A percentile compares a stretch with the other conserved stretches of the same genome.
Evolutionary conservation across 2,797 vertebrate genomes (phyloP).

Genomic region (Spondyliosoma cantharus): DNA sequence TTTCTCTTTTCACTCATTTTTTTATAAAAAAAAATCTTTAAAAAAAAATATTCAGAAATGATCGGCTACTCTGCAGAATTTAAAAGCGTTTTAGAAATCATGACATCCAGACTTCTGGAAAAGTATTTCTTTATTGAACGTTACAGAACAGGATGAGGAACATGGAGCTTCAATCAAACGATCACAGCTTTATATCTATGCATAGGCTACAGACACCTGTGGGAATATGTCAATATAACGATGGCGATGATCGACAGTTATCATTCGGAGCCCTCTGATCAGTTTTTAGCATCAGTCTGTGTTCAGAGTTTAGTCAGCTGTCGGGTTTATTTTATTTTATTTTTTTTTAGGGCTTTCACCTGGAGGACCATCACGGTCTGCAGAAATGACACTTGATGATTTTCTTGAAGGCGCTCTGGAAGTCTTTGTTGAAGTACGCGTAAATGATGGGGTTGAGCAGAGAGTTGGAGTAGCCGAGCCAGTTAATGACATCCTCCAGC

Average conservation of each 20-base stretch:
- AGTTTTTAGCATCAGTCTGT: conserved; percentile 6
- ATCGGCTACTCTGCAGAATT: background rate
- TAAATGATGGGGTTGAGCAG: conserved; percentile 98
- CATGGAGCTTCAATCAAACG: conserved; percentile 62
- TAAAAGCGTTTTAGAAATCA: background rate
- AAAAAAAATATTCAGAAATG: background rate
- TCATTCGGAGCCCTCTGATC: conserved; percentile 25
- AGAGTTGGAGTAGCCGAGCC: conserved; percentile 98
- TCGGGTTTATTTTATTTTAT: background rate
- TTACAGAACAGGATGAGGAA: conserved; percentile 64
- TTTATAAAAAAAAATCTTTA: too few relatives aligned
- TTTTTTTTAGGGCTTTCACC: background rate
- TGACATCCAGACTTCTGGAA: conserved; percentile 20
- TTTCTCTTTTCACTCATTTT: background rate
- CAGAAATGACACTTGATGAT: conserved; percentile 97
- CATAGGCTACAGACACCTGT: conserved; percentile 63
- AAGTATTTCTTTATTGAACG: conserved; percentile 70
- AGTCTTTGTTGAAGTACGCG: conserved; percentile 99
- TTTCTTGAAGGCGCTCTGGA: conserved; percentile 98
- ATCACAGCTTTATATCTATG: conserved; percentile 72
- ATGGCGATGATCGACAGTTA: conserved; percentile 53
- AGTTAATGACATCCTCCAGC: conserved; percentile 93
- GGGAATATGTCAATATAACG: conserved; percentile 58
- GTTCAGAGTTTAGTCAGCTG: conserved; percentile 8
- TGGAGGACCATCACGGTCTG: conserved; percentile 77